These are phyloP conservation scores for Pandemis cinnamomeana DNA, from an alignment of 2,888 invertebrate species.

Conservation along the genomic window DNA sequence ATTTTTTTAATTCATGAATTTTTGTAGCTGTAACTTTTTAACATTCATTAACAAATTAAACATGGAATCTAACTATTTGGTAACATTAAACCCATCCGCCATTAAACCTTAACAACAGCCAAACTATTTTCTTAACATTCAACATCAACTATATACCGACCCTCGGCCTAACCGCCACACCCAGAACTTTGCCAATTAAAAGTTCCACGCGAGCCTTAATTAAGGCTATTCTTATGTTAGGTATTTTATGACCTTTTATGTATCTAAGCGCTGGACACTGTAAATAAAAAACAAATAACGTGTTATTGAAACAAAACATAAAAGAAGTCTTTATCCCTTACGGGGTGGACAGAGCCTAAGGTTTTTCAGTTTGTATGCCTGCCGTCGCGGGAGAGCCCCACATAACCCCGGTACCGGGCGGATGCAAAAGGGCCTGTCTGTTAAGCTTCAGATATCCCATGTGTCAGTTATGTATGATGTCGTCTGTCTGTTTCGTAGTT, in stretches of 20 bases:
- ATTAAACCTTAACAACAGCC: constrained; percentile 10
- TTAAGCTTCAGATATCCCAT: too few relatives aligned
- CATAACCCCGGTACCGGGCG: too few relatives aligned
- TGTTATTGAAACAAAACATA: neutral
- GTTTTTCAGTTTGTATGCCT: too few relatives aligned
- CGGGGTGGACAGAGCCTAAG: too few relatives aligned
- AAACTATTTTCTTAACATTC: constrained; percentile 40
- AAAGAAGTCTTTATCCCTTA: too few relatives aligned
- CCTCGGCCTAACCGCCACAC: constrained; percentile 35
- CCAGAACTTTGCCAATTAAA: constrained; percentile 46
- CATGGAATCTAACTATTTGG: neutral
- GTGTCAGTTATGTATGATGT: too few relatives aligned
- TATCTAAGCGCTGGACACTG: neutral
- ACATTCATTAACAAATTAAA: neutral
- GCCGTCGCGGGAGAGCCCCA: too few relatives aligned
- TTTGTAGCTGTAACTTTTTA: too few relatives aligned
- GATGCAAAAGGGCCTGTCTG: too few relatives aligned
- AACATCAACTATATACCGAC: constrained; percentile 30
- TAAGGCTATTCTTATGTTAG: constrained; percentile 39
- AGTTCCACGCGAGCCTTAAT: constrained; percentile 39
- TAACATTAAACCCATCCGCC: neutral
- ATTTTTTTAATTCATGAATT: too few relatives aligned
- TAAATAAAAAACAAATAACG: neutral
- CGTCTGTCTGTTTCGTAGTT: too few relatives aligned
- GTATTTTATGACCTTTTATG: constrained; percentile 12